Percentiles rank a stretch among this genome's conserved stretches.
Conservation (phyloP, 2,797 vertebrate genomes). For the Nothura maculosa region DNA sequence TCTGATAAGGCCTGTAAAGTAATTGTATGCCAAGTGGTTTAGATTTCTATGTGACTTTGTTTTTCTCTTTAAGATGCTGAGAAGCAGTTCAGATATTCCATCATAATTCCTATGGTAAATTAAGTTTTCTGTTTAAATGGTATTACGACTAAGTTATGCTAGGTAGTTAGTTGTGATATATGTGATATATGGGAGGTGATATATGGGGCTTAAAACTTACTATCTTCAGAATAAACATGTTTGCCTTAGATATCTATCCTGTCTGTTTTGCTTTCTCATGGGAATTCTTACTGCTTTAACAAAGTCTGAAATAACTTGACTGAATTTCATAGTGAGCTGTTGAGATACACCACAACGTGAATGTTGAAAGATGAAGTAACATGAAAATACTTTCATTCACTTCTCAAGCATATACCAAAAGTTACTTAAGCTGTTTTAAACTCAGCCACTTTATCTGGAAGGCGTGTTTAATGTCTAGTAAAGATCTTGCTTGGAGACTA, state of each 20-base stretch:
- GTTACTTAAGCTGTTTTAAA: background rate
- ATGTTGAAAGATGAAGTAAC: background rate
- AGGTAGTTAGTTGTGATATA: background rate
- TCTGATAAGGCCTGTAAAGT: background rate
- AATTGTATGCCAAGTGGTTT: background rate
- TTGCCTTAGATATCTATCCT: background rate
- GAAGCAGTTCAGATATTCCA: background rate
- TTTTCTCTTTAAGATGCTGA: background rate
- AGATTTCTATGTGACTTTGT: background rate
- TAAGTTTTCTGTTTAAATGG: background rate
- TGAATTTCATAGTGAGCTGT: background rate
- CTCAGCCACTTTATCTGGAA: background rate
- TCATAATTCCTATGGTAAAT: background rate
- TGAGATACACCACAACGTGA: background rate
- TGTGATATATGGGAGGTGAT: too few species aligned
- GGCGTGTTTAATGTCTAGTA: background rate
- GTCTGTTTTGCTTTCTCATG: background rate
- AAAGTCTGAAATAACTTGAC: background rate
- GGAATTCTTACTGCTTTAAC: background rate
- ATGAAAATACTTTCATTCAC: background rate
- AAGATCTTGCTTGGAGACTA: background rate
- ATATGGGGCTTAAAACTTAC: background rate
- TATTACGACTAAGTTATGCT: background rate
- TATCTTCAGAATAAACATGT: background rate
- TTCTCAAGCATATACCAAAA: background rate